These are phyloP conservation scores for Rhabdomys dilectus DNA, from an alignment of 2,113 vertebrate species.

Conservation along the genomic window DNA sequence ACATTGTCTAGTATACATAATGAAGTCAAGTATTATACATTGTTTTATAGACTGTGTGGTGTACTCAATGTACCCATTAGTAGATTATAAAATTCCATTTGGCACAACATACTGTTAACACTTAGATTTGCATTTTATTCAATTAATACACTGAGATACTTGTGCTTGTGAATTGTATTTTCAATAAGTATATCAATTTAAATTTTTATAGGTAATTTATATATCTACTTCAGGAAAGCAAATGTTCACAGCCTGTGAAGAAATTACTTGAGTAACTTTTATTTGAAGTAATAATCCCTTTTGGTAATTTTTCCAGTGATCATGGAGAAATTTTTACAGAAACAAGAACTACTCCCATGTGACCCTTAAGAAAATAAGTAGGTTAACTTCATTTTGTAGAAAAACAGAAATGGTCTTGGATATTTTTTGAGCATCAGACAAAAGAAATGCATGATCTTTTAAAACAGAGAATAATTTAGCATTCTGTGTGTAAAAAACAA, in stretches of 20 bases:
- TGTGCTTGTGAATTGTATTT: background rate
- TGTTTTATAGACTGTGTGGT: background rate
- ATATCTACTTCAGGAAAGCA: background rate
- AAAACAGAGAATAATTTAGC: background rate
- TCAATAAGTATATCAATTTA: background rate
- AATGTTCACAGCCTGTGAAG: background rate
- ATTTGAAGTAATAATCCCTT: background rate
- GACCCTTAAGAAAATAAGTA: background rate
- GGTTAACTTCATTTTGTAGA: background rate
- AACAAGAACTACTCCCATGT: background rate
- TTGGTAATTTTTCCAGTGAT: background rate
- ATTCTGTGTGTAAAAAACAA: background rate
- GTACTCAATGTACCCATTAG: background rate
- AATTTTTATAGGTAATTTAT: background rate
- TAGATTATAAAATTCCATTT: background rate
- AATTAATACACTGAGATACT: background rate
- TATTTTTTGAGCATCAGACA: background rate
- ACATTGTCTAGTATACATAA: background rate
- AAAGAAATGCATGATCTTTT: background rate
- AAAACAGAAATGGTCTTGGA: background rate
- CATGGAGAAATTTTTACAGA: background rate
- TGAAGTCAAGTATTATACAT: background rate
- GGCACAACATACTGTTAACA: background rate
- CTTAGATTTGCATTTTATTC: background rate
- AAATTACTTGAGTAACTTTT: background rate